These are phyloP conservation scores for Alethe diademata DNA, from an alignment of 2,113 vertebrate genomes.

Conservation along the genomic window DNA sequence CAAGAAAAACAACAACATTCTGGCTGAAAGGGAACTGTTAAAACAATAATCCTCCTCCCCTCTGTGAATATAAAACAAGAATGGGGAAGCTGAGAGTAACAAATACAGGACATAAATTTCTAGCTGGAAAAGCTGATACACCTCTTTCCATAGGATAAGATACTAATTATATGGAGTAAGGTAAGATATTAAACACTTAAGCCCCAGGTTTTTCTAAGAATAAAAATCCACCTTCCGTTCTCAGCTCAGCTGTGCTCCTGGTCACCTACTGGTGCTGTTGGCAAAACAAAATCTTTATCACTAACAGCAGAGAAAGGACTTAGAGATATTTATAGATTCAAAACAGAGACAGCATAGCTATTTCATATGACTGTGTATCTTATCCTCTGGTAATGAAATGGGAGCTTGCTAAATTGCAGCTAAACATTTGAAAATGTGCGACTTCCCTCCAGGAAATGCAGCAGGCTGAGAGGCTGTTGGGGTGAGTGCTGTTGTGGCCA, in stretches of 20 bases:
- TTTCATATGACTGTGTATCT: not conserved
- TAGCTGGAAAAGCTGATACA: not conserved
- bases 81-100: not conserved
- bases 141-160: not conserved
- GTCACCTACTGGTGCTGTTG: rapidly evolving
- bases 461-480: rapidly evolving
- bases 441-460: not conserved
- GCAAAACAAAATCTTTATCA: not conserved
- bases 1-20: not conserved
- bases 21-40: not conserved
- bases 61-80: not conserved
- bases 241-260: not conserved
- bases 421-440: not conserved
- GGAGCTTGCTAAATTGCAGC: not conserved
- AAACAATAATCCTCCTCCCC: not conserved
- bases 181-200: not conserved
- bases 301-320: not conserved
- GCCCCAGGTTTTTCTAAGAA: not conserved
- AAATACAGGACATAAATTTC: not conserved
- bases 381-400: not conserved
- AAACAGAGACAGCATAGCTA: not conserved
- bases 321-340: not conserved
- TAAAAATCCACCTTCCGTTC: not conserved
- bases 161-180: not conserved
- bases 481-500: rapidly evolving